Percentiles rank a stretch among this genome's conserved stretches.
Conservation (phyloP, 1,140 invertebrate species). For the Marisa cornuarietis region DNA sequence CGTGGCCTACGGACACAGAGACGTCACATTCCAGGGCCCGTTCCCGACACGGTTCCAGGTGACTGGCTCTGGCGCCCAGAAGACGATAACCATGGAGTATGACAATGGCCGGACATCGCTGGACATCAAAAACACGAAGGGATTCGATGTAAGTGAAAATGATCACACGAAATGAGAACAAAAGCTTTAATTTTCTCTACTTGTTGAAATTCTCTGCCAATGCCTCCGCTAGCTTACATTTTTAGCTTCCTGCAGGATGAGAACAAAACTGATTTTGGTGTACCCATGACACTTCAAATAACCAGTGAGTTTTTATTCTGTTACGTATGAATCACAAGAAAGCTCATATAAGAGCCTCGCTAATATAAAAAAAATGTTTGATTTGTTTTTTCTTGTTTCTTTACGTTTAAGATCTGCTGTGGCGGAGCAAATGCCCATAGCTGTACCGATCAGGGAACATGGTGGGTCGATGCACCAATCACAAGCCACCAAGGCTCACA, state of each 20-base stretch:
- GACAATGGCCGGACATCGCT: constrained; percentile 20
- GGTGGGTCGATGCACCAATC: constrained; percentile 37
- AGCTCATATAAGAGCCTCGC: no score
- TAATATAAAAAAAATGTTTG: no score
- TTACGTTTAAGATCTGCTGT: constrained; percentile 4
- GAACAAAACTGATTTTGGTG: not conserved
- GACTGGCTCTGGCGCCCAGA: not conserved
- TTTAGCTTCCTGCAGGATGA: not conserved
- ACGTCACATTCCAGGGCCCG: constrained; percentile 27
- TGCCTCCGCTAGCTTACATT: no score
- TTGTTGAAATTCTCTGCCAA: not conserved
- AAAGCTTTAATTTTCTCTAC: not conserved
- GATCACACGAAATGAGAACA: not conserved
- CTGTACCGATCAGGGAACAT: constrained; percentile 20
- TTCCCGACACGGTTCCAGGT: constrained; percentile 22
- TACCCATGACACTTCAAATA: not conserved
- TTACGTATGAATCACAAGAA: no score
- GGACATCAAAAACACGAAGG: constrained; percentile 30
- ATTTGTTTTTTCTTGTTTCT: not conserved
- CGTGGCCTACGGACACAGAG: constrained; percentile 34
- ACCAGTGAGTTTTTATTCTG: not conserved
- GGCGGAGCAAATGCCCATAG: not conserved
- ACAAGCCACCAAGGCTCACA: constrained; percentile 17
- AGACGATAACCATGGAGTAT: constrained; percentile 24
- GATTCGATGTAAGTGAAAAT: constrained; percentile 41